Evolutionary conservation across 2,797 vertebrate genomes (phyloP), one percentile per base, ranked within the genome.

Genomic region (Amphiprion clarkii): DNA sequence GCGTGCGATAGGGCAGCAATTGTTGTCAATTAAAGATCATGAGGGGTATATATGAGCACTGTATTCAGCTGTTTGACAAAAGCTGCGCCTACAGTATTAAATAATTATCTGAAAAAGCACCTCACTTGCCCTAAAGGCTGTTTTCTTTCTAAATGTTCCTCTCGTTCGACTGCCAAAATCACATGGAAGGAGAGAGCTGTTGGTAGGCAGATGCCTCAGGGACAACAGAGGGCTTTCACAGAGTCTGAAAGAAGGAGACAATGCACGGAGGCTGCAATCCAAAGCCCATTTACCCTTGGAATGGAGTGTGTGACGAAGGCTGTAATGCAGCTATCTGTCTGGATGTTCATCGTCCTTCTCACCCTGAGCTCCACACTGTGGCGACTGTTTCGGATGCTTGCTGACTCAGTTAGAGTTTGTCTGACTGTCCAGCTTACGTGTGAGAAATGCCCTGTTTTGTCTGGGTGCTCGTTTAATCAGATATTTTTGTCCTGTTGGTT

Each of bases 201-300:
- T 87, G 88, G 82, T 84, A 81, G 86, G 81, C 75, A 89, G 89
- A 93, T 89, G 91, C 88, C 88, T 88, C 67, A 33, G 84, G 91
- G 87, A 91, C 88, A 93, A 94, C 85, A 64, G 90, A 88, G 82
- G 75, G 90, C 91, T 92, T 94, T 93, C 90, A 93, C 85, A 52
- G 82, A 77, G 73, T 79, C 86, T 88, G 88, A 92, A 89, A 87
- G 88, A 75, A 63, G 80, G 84, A 93, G 82, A 93, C 92, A 93
- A 93, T 93, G 67, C 87, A 89, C 82, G 85, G 74, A 88, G 92
- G 91, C 92, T 90, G 87, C 82, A 79, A 77, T 92, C 93, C 91
- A 92, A 89, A 88, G 78, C 79, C 81, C 86, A 91, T 90, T 93
- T 92, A 87, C 75, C 76, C 21, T 81, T 81, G 89, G 89, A 93